Evolutionary conservation across 2,888 invertebrate species (phyloP).

Genomic region (Mythimna impura): DNA sequence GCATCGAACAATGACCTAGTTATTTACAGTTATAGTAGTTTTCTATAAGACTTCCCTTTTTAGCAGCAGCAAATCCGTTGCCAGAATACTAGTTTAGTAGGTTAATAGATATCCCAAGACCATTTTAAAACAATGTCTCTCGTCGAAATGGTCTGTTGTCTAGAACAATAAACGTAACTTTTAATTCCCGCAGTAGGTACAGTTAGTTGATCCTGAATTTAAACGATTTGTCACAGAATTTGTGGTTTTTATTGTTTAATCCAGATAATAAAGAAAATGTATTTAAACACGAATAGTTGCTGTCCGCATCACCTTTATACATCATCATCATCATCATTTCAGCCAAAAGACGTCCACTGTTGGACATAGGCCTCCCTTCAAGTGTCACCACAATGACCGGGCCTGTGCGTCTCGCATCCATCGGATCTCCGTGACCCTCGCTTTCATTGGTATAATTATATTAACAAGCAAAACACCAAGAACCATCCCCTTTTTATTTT

Average conservation of each 20-base stretch:
- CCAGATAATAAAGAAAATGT: neutral
- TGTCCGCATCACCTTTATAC: neutral
- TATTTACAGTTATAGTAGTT: no score
- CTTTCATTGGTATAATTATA: no score
- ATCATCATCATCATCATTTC: no score
- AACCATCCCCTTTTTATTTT: no score
- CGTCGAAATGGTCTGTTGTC: neutral
- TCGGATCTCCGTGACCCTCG: no score
- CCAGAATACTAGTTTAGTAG: constrained; percentile 18
- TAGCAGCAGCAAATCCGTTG: constrained; percentile 6
- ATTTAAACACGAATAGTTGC: neutral
- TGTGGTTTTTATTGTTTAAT: neutral
- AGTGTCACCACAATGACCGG: no score
- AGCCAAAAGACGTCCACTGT: no score
- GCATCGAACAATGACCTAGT: no score
- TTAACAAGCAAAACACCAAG: no score
- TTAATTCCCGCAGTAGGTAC: neutral
- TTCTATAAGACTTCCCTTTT: constrained; percentile 1
- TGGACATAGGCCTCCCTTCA: no score
- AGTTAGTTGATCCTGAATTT: constrained; percentile 7
- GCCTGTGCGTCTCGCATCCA: no score
- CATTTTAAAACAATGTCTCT: constrained; percentile 23
- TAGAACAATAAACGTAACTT: constrained; percentile 11
- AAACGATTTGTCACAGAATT: constrained; percentile 9
- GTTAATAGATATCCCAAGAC: constrained; percentile 14